These are phyloP conservation scores for Actenoides lindsayi DNA, from an alignment of 2,113 vertebrate species.

Conservation along the genomic window DNA sequence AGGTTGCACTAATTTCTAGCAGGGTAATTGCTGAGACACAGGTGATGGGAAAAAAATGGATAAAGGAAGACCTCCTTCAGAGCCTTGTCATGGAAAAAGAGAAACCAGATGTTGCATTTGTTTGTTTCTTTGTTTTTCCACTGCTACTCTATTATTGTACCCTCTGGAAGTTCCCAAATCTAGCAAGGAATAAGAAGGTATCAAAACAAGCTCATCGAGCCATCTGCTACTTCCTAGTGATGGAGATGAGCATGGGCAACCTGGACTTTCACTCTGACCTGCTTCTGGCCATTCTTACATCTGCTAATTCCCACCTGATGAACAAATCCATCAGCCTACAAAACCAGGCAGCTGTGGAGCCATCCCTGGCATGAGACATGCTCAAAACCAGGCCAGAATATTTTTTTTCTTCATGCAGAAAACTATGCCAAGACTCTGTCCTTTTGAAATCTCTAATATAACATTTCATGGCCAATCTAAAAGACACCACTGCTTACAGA, in stretches of 20 bases:
- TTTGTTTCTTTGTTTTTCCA: not conserved
- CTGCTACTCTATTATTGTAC: not conserved
- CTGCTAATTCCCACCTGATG: not conserved
- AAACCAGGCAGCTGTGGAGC: not conserved
- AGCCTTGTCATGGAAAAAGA: not conserved
- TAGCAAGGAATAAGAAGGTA: not conserved
- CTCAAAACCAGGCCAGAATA: not conserved
- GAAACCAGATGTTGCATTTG: not conserved
- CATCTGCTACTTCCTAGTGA: not conserved
- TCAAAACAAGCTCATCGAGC: not conserved
- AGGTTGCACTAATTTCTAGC: not conserved
- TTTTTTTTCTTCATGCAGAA: not conserved
- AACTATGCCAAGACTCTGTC: not conserved
- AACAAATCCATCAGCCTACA: not conserved
- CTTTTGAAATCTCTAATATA: conserved; percentile 11
- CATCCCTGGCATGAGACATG: not conserved
- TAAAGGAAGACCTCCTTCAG: not conserved
- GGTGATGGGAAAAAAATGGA: not conserved
- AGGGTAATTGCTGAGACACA: not conserved
- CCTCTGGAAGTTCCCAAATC: not conserved
- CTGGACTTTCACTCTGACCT: not conserved
- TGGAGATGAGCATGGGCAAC: not conserved
- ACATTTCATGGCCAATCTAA: not conserved
- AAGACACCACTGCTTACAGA: conserved; percentile 25
- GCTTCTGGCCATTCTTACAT: not conserved